Conservation (phyloP, 2,888 invertebrate genomes). For the Nomada hirtipes region DNA sequence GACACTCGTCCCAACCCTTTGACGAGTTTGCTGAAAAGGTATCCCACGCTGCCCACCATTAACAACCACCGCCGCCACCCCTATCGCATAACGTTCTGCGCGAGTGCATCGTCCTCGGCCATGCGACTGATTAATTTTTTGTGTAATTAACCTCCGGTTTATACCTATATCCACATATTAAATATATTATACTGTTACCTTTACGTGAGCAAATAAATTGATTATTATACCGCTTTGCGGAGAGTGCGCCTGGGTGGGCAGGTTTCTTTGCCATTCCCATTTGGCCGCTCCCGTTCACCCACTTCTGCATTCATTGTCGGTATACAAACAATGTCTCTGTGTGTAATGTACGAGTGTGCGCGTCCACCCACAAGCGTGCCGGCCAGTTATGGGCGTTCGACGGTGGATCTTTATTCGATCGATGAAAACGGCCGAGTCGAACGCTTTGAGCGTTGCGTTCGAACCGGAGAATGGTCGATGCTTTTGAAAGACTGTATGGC, state of each 20-base stretch:
- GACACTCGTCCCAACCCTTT: too few species aligned
- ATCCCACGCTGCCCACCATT: constrained; percentile 17
- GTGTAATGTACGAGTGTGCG: constrained; percentile 42
- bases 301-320: constrained; percentile 38
- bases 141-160: constrained; percentile 64
- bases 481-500: constrained; percentile 37
- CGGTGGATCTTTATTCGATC: not conserved
- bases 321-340: constrained; percentile 69
- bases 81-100: constrained; percentile 11
- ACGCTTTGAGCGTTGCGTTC: constrained; percentile 12
- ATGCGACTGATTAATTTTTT: constrained; percentile 64
- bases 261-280: not conserved
- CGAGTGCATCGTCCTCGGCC: constrained; percentile 57
- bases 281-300: not conserved
- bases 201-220: constrained; percentile 83
- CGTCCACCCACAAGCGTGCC: constrained; percentile 7
- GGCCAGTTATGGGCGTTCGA: constrained; percentile 11
- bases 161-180: constrained; percentile 78
- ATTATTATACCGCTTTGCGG: constrained; percentile 76
- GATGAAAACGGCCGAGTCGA: constrained; percentile 12
- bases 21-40: not conserved
- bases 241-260: constrained; percentile 19
- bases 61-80: constrained; percentile 23
- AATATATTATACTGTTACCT: constrained; percentile 78
- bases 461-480: constrained; percentile 35